phyloP scores from a whole-genome alignment of 2,888 invertebrate genomes.

The Phasia obesa region DNA sequence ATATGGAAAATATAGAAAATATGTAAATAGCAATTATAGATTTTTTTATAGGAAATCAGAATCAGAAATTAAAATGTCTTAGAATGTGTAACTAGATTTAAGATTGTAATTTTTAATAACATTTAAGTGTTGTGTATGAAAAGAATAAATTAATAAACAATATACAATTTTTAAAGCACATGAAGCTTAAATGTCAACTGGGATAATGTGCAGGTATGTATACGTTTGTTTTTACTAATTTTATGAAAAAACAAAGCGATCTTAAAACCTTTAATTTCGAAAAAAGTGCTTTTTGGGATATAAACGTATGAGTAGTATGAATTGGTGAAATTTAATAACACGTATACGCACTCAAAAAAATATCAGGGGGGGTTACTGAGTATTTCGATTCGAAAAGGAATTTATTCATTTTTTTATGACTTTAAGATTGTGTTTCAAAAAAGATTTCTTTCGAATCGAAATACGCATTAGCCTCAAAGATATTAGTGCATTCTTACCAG shows the following conservation, averaged over 20 bases:
- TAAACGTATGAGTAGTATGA: too few species aligned
- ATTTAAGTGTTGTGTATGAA: slow-evolving; percentile 51
- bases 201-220: neutral
- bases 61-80: slow-evolving; percentile 17
- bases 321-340: too few species aligned
- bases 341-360: too few species aligned
- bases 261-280: too few species aligned
- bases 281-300: too few species aligned
- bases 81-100: neutral
- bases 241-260: neutral
- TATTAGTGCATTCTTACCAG: too few species aligned
- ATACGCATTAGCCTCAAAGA: too few species aligned
- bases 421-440: too few species aligned
- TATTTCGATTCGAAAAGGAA: too few species aligned
- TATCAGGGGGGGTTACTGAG: too few species aligned
- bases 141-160: slow-evolving; percentile 13
- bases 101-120: slow-evolving; percentile 2
- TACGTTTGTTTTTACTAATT: neutral
- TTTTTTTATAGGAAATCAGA: slow-evolving; percentile 18
- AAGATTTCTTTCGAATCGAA: too few species aligned
- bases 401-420: too few species aligned
- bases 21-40: slow-evolving; percentile 60
- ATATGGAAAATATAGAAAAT: neutral
- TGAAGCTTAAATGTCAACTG: neutral
- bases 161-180: slow-evolving; percentile 8